Evolutionary conservation across 2,888 invertebrate genomes (phyloP), one percentile per base, ranked within the genome.

Genomic region (Noctua janthina): DNA sequence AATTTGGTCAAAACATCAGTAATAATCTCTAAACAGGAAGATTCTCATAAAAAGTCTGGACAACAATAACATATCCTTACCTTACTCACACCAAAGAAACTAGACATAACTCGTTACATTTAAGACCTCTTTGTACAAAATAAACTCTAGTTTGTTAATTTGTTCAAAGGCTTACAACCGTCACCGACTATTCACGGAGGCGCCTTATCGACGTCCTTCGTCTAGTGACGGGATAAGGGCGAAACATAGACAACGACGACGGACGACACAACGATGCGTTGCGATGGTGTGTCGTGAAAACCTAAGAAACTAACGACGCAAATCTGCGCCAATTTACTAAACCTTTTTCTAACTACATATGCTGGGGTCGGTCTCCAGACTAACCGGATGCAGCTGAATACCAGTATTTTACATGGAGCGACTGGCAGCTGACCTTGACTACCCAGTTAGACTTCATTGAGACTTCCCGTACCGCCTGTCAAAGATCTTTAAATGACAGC

Each of bases 171-270:
- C 74, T 80, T 69, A 79, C n/a, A 59, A 51, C 56, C 64, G 78
- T 86, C 75, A 73, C 72, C 39, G 35, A 39, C 43, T 76, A 76
- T 86, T 86, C 29, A 82, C 23, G 83, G 17, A 23, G 85, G 83
- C 83, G 87, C 82, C 86, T 46, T 43, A 79, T 79, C 70, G 79
- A 85, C 79, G 85, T 79, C 81, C 35, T 74, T 64, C 70, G 68
- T 66, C 71, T 82, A 29, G 20, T 43, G 29, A 67, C 46, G 43
- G 74, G 72, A 79, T 79, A 67, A 86, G 20, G 10, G 46, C 20
- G n/a, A 73, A 56, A 20, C 17, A 15, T 35, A 74, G 29, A 66
- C 64, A 43, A 23, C 23, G 66, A 67, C 35, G 66, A 11, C 39
- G 39, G 39, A 66, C 5, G 20, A 29, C 62, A 59, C n/a, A 59